A percentile compares a stretch with the other conserved stretches of the same genome.
These are phyloP conservation scores for Anoncus sp. DNA, from an alignment of 2,888 invertebrate genomes.

Conservation along the genomic window DNA sequence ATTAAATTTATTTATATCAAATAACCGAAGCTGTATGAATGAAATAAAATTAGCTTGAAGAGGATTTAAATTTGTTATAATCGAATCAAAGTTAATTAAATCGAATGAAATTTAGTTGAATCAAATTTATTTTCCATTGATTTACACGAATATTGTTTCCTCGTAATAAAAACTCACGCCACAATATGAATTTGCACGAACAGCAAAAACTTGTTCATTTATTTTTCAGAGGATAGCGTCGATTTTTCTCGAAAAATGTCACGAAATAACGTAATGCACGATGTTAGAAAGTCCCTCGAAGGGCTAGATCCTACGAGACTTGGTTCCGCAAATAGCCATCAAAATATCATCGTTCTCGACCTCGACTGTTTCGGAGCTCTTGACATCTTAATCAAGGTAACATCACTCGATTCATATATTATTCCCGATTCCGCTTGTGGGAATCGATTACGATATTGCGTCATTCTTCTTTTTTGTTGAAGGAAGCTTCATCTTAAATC, in stretches of 20 bases:
- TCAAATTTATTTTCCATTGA: too few relatives aligned
- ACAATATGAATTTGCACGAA: background rate
- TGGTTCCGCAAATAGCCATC: slow-evolving; percentile 58
- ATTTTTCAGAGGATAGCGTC: slow-evolving; percentile 67
- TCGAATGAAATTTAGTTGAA: too few relatives aligned
- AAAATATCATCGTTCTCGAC: slow-evolving; percentile 70
- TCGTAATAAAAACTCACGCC: background rate
- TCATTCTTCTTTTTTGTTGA: background rate
- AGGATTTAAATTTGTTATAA: too few relatives aligned
- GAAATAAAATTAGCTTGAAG: too few relatives aligned
- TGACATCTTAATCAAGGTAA: slow-evolving; percentile 70
- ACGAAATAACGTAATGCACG: slow-evolving; percentile 60
- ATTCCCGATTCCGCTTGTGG: slow-evolving; percentile 1
- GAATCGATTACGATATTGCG: background rate
- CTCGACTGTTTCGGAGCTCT: slow-evolving; percentile 72
- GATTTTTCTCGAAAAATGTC: slow-evolving; percentile 71
- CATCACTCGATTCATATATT: background rate
- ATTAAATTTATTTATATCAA: background rate
- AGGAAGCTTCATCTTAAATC: background rate
- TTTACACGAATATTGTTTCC: background rate
- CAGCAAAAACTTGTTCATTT: background rate
- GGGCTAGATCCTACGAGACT: slow-evolving; percentile 57
- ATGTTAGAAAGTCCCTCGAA: slow-evolving; percentile 58
- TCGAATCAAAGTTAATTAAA: too few relatives aligned
- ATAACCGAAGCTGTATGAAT: too few relatives aligned